Conservation (phyloP, 2,888 invertebrate genomes). For the Torymus texanus region DNA sequence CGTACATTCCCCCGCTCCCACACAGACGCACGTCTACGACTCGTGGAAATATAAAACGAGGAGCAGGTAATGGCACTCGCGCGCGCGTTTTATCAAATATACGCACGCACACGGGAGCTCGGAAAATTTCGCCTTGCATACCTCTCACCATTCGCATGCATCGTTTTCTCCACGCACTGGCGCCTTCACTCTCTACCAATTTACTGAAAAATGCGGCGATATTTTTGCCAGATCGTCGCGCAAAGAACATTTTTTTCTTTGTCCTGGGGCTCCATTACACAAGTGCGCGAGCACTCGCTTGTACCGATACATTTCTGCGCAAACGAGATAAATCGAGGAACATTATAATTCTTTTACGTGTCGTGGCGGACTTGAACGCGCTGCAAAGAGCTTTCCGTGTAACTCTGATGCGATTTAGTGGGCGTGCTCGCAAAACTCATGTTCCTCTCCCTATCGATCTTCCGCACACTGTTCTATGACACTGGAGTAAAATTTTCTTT, state of each 20-base stretch:
- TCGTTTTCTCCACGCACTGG: conserved; percentile 12
- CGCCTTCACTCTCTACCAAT: conserved; percentile 24
- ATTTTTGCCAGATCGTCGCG: conserved; percentile 11
- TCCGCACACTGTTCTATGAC: too few relatives aligned
- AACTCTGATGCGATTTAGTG: conserved; percentile 50
- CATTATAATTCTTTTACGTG: conserved; percentile 47
- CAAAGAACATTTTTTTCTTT: neutral
- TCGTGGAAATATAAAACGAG: conserved; percentile 14
- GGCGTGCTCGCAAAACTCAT: neutral
- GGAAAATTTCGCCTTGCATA: conserved; percentile 7
- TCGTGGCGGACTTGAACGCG: neutral
- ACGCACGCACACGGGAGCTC: neutral
- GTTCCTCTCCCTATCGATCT: too few relatives aligned
- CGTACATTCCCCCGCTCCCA: neutral
- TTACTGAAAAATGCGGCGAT: conserved; percentile 41
- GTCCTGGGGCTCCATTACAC: conserved; percentile 11
- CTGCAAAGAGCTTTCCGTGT: conserved; percentile 45
- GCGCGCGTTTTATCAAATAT: conserved; percentile 31
- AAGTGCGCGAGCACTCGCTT: neutral
- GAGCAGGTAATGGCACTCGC: conserved; percentile 1
- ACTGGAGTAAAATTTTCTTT: neutral
- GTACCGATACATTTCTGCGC: conserved; percentile 32
- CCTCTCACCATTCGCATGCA: neutral
- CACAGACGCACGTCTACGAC: too few relatives aligned
- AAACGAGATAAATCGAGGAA: conserved; percentile 49